Base-by-base conservation (phyloP, 2,797 vertebrate species). In the Chiloscyllium punctatum region DNA sequence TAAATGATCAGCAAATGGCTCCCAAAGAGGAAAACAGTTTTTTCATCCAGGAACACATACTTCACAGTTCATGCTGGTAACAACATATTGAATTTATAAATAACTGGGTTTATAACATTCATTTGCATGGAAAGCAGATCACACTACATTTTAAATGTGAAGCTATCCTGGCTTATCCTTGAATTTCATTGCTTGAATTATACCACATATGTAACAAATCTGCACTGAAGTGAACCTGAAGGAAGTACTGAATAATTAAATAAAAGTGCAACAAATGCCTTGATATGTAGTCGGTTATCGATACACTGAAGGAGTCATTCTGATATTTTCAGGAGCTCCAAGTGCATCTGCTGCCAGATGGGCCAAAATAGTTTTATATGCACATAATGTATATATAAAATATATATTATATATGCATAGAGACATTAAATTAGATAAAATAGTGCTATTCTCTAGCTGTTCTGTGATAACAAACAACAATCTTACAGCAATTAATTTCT, bases 61-160 rank as follows among this genome's bases (percentile, higher is more conserved):
- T 37, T 33, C 27, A 95, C 13, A 74, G 25, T 95, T 53, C 11
- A 9, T 95, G 94, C 71, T 74, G 94, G 16, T 74, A 95, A 57
- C 94, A 95, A 92, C 90, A 92, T 92, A 92, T 92, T 92, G 94
- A 53, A 33, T 95, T 77, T 72, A 95, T 77, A 95, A 74, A 72
- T 95, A 95, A 77, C 72, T 57, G 25, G 77, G 5, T 48, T 74
- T 51, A 92, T 92, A 95, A 95, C 94, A 95, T 51, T 33, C 94
- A 77, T 95, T 77, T 95, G 69, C 42, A 77, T 57, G 68, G 94
- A 53, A 27, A 95, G 48, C 71, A 74, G 71, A 95, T 74, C 42
- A 57, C 72, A 77, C 42, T 16, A 95, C 42, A 95, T 95, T 95
- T 92, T 69, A 92, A 91, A 92, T 92, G 90, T 69, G 66, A 92